phyloP scores from a whole-genome alignment of 2,888 invertebrate genomes.

The Morpho deidamia region DNA sequence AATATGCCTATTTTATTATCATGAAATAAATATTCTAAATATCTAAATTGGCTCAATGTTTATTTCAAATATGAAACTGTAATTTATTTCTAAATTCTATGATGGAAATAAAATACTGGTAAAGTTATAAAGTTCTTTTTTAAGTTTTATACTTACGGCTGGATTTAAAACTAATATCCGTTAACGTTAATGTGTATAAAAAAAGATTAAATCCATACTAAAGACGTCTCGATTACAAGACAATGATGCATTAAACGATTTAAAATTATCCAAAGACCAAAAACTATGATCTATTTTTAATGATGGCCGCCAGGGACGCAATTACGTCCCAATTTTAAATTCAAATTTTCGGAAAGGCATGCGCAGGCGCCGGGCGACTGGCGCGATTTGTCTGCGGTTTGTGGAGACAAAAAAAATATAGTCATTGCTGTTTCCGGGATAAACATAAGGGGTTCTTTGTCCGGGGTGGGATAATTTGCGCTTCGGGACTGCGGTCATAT shows the following conservation, averaged over 20 bases:
- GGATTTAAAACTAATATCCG: too few relatives aligned
- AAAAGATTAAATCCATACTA: slow-evolving; percentile 1
- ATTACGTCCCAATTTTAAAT: slow-evolving; percentile 61
- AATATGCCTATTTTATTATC: too few relatives aligned
- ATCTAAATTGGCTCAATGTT: too few relatives aligned
- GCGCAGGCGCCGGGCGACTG: slow-evolving; percentile 53
- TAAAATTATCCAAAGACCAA: slow-evolving; percentile 42
- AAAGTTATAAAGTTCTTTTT: too few relatives aligned
- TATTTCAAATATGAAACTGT: too few relatives aligned
- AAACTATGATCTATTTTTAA: slow-evolving; percentile 69
- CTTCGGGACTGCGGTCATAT: slow-evolving; percentile 19
- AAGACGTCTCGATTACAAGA: slow-evolving; percentile 33
- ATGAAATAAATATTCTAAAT: too few relatives aligned
- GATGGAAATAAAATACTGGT: too few relatives aligned
- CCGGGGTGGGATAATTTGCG: slow-evolving; percentile 27
- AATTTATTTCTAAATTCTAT: too few relatives aligned
- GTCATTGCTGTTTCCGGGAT: slow-evolving; percentile 44
- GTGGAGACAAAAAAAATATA: slow-evolving; percentile 37
- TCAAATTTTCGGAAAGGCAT: slow-evolving; percentile 45
- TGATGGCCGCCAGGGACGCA: slow-evolving; percentile 53
- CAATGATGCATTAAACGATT: slow-evolving; percentile 40
- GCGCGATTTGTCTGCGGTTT: slow-evolving; percentile 50
- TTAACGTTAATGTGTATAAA: too few relatives aligned
- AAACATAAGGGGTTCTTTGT: slow-evolving; percentile 33
- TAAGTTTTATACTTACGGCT: too few relatives aligned